Conservation (phyloP, 2,797 vertebrate species). For the Semotilus atromaculatus region DNA sequence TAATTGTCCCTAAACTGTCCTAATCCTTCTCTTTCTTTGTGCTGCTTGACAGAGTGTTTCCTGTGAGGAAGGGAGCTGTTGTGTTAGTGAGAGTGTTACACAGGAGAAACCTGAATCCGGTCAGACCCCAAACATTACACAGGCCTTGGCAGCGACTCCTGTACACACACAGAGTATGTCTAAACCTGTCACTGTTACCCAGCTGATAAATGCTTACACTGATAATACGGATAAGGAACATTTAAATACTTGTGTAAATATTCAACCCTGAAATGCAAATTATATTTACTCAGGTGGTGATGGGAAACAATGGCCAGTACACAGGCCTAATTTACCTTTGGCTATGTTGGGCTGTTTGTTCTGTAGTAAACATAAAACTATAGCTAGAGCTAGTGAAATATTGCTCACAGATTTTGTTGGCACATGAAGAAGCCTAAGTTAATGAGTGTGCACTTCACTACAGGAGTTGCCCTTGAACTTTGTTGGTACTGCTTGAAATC, state of each 20-base stretch:
- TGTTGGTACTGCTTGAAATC: conserved; percentile 79
- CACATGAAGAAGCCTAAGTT: background rate
- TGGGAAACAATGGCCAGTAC: background rate
- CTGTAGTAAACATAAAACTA: conserved; percentile 4
- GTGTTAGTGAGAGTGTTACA: background rate
- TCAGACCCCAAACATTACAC: conserved; percentile 28
- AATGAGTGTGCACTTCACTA: background rate
- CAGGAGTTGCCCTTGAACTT: conserved; percentile 68
- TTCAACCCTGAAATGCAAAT: conserved; percentile 35
- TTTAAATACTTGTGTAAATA: conserved; percentile 7
- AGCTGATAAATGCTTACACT: conserved; percentile 19
- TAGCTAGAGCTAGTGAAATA: background rate
- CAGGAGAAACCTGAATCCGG: conserved; percentile 48
- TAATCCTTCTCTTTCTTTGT: background rate
- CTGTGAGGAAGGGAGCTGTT: conserved; percentile 26
- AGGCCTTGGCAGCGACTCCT: conserved; percentile 21
- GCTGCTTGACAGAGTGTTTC: background rate
- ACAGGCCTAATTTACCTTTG: conserved; percentile 12
- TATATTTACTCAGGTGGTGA: conserved; percentile 31
- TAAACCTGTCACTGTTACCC: conserved; percentile 6
- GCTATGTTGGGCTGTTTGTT: conserved; percentile 11
- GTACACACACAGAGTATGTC: conserved; percentile 33
- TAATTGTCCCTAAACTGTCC: background rate
- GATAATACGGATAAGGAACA: background rate
- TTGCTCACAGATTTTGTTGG: background rate